Evolutionary conservation across 2,888 invertebrate species (phyloP).

Genomic region (Venusia cambrica): DNA sequence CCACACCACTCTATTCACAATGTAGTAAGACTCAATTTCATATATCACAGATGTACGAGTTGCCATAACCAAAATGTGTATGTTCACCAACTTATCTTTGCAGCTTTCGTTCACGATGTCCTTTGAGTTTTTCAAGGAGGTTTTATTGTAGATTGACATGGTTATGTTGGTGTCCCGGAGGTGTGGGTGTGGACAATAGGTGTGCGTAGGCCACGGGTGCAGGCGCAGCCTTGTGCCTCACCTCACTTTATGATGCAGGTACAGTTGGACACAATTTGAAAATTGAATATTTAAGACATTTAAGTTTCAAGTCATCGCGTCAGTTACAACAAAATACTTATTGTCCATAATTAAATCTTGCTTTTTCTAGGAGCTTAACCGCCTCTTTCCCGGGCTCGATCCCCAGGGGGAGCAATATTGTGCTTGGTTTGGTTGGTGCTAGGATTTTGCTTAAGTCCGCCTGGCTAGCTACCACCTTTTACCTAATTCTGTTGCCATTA

Average conservation of each 20-base stretch:
- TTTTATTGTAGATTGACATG: conserved; percentile 21
- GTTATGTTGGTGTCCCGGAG: conserved; percentile 28
- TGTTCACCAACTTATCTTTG: conserved; percentile 39
- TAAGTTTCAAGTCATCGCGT: too few relatives aligned
- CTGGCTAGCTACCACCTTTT: too few relatives aligned
- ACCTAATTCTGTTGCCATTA: too few relatives aligned
- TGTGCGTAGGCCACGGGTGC: conserved; percentile 57
- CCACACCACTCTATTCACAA: conserved; percentile 17
- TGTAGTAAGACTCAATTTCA: conserved; percentile 34
- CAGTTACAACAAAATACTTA: too few relatives aligned
- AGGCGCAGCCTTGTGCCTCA: conserved; percentile 48
- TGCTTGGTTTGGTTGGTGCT: too few relatives aligned
- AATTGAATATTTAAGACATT: not conserved
- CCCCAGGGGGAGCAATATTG: too few relatives aligned
- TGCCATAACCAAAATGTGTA: conserved; percentile 23
- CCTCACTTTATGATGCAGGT: conserved; percentile 30
- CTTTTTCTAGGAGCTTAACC: too few relatives aligned
- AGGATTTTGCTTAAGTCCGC: too few relatives aligned
- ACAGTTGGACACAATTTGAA: conserved; percentile 16
- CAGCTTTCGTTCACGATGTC: conserved; percentile 21
- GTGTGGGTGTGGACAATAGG: conserved; percentile 62
- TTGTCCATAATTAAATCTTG: too few relatives aligned
- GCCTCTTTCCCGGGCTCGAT: too few relatives aligned
- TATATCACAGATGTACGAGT: conserved; percentile 4
- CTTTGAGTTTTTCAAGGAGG: conserved; percentile 3